phyloP scores from a whole-genome alignment of 2,888 invertebrate genomes.

The Phalera bucephala region DNA sequence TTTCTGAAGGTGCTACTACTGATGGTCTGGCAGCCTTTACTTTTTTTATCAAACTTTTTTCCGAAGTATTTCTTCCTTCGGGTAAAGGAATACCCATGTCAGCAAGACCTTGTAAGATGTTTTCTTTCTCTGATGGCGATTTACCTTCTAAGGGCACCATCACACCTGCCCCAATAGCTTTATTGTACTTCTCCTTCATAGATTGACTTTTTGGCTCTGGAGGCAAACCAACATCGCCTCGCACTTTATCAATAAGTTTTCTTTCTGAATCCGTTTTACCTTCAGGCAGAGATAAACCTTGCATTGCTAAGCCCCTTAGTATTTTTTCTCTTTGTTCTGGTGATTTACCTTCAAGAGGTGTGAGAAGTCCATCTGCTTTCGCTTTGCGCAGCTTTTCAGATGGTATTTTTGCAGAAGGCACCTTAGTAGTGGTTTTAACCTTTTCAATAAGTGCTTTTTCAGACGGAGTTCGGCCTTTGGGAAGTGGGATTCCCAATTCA shows the following conservation, averaged over 20 bases:
- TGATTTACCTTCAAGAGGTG: slow-evolving; percentile 25
- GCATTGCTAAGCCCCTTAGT: slow-evolving; percentile 20
- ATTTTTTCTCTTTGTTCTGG: slow-evolving; percentile 29
- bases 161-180: slow-evolving; percentile 31
- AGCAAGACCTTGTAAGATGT: slow-evolving; percentile 17
- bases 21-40: slow-evolving; percentile 15
- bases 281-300: slow-evolving; percentile 30
- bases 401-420: slow-evolving; percentile 1
- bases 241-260: slow-evolving; percentile 25
- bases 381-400: slow-evolving; percentile 4
- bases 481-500: slow-evolving; percentile 3
- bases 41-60: slow-evolving; percentile 27
- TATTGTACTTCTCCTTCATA: slow-evolving; percentile 1
- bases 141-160: slow-evolving; percentile 31
- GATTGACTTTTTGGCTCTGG: slow-evolving; percentile 21
- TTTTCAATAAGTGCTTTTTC: slow-evolving; percentile 1
- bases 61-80: slow-evolving; percentile 29
- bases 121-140: slow-evolving; percentile 23
- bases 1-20: slow-evolving; percentile 9
- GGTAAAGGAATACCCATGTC: slow-evolving; percentile 30
- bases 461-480: slow-evolving; percentile 3
- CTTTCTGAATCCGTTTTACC: slow-evolving; percentile 30
- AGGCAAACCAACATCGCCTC: slow-evolving; percentile 29
- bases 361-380: slow-evolving; percentile 13
- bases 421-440: neutral